Evolutionary conservation across 2,888 invertebrate species (phyloP), one percentile per base, ranked within the genome.

Genomic region (Taenaris catops): DNA sequence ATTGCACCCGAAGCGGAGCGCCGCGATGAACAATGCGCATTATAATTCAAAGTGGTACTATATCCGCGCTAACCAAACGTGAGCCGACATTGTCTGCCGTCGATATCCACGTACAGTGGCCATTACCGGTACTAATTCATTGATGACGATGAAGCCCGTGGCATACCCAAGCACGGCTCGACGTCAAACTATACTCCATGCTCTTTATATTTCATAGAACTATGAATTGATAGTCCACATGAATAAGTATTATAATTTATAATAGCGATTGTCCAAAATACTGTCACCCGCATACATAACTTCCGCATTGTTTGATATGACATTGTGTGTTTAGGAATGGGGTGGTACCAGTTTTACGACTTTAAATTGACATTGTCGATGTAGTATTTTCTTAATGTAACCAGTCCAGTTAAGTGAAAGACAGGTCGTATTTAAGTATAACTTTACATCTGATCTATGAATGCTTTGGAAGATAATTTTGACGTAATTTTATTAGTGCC

Each of bases 31-130:
- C 84, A 83, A 83, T 83, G 73, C 79, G 68, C 81, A 83, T 84
- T 86, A 79, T 78, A 73, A 84, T 84, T 81, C 79, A 71, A 79
- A 72, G 68, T 72, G 73, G 71, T 71, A 73, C 72, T 76, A 78
- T 80, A 80, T 81, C 80, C 79, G 80, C 63, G 71, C 80, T 63
- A 57, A 62, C 68, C 67, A 68, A 76, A 73, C 81, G 74, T 75
- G 73, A 42, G 41, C 46, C 41, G 43, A 33, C 43, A 38, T 36
- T 46, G 43, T 44, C 48, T 36, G 42, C 44, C 25, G 34, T 6
- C 33, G 35, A 26, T 38, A 42, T 32, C 38, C 27, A 28, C 41
- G 38, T 64, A 63, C 56, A 49, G 49, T 35, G n/a, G 26, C 39
- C 39, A 33, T 47, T 34, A 31, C 35, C 46, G 53, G 43, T 54